A percentile compares a stretch with the other conserved stretches of the same genome.
phyloP scores from a whole-genome alignment of 2,113 vertebrate genomes.

The Motacilla tschutschensis region DNA sequence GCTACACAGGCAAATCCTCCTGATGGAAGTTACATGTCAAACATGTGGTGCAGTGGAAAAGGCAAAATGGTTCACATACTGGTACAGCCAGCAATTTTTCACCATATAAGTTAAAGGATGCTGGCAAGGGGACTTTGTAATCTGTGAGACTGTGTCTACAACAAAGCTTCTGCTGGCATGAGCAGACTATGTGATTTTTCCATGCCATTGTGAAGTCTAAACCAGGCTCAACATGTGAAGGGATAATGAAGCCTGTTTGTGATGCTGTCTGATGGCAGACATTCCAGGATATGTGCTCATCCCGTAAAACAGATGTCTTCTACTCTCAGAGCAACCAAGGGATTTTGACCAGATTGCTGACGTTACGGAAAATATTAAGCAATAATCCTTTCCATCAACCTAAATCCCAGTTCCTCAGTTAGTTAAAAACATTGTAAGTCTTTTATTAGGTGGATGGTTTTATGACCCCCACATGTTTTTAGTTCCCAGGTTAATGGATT shows the following conservation, averaged over 20 bases:
- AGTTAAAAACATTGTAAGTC: slow-evolving; percentile 31
- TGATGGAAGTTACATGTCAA: not conserved
- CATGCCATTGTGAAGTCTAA: not conserved
- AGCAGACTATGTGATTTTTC: not conserved
- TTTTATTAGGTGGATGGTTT: slow-evolving; percentile 44
- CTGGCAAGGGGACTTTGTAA: not conserved
- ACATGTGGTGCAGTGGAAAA: not conserved
- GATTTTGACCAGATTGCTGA: slow-evolving; percentile 30
- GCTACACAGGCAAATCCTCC: not conserved
- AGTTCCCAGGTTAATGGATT: slow-evolving; percentile 19
- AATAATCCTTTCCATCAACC: slow-evolving; percentile 39
- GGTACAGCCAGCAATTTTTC: not conserved
- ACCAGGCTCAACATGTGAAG: not conserved
- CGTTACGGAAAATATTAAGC: slow-evolving; percentile 42
- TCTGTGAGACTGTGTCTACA: not conserved
- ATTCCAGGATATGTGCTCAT: slow-evolving; percentile 26
- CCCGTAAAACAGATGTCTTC: slow-evolving; percentile 20
- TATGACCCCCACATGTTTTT: not conserved
- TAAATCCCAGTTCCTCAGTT: slow-evolving; percentile 41
- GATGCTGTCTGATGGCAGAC: not conserved
- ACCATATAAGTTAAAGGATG: not conserved
- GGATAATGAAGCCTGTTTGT: not conserved
- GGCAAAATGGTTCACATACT: not conserved
- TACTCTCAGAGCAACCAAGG: not conserved
- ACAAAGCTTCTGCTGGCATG: not conserved